These are phyloP conservation scores for Serilophus lunatus DNA, from an alignment of 2,113 vertebrate genomes.

Conservation along the genomic window DNA sequence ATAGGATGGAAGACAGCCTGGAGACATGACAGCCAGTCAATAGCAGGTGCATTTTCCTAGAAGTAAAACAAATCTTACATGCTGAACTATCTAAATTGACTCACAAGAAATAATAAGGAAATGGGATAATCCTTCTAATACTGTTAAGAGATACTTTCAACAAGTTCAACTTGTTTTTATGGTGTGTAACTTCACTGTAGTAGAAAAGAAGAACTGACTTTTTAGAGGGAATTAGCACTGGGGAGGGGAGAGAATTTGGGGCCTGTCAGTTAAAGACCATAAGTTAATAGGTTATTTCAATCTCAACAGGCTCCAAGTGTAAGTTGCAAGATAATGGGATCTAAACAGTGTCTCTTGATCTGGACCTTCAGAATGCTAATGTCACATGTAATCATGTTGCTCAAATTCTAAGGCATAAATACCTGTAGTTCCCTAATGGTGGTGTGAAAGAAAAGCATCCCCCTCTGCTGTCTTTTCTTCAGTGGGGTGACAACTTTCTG, in stretches of 20 bases:
- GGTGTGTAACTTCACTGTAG: neutral
- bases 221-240: neutral
- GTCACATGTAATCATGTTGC: neutral
- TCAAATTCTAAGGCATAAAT: neutral
- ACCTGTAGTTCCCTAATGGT: constrained; percentile 86
- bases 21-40: constrained; percentile 88
- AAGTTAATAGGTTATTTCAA: neutral
- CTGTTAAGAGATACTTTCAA: neutral
- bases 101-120: neutral
- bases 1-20: constrained; percentile 78
- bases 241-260: neutral
- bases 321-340: neutral
- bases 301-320: neutral
- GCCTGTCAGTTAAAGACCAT: rapidly evolving
- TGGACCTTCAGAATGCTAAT: neutral
- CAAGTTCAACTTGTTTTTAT: neutral
- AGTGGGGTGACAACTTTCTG: constrained; percentile 73
- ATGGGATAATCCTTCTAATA: neutral
- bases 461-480: constrained; percentile 64
- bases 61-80: neutral
- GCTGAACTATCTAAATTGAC: neutral
- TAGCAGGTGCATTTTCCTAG: constrained; percentile 82
- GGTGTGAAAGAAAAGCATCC: constrained; percentile 75
- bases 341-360: neutral
- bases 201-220: neutral